These are phyloP conservation scores for Cyanoramphus novaezelandiae DNA, from an alignment of 2,113 vertebrate species.

Conservation along the genomic window DNA sequence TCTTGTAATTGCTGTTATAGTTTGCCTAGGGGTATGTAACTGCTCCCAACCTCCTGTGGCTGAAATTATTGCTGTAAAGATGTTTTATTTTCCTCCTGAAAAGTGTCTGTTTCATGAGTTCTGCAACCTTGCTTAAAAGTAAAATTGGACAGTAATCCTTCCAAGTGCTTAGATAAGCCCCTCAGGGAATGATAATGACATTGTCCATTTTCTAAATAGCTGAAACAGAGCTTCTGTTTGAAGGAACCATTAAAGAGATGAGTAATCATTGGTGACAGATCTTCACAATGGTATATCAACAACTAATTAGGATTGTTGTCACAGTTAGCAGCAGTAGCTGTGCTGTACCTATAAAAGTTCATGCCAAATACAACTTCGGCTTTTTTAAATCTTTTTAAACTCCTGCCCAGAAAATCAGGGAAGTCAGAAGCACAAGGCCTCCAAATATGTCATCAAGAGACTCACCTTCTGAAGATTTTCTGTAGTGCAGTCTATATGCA, in stretches of 20 bases:
- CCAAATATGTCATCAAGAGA: background rate
- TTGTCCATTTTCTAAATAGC: conserved; percentile 54
- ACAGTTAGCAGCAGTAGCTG: background rate
- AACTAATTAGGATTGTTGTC: conserved; percentile 66
- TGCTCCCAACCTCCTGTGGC: background rate
- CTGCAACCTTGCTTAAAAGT: conserved; percentile 39
- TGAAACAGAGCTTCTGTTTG: conserved; percentile 52
- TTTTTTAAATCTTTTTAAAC: background rate
- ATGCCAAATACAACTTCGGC: background rate
- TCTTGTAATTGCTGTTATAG: background rate
- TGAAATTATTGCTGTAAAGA: conserved; percentile 24
- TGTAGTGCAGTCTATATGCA: background rate
- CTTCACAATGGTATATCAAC: conserved; percentile 62
- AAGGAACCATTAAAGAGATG: conserved; percentile 53
- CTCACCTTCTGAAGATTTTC: background rate
- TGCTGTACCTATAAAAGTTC: background rate
- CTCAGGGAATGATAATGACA: conserved; percentile 49
- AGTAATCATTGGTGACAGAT: conserved; percentile 61
- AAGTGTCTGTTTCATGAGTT: conserved; percentile 38
- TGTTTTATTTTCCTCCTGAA: background rate
- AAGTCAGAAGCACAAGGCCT: background rate
- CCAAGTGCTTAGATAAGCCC: conserved; percentile 38
- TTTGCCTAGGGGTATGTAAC: background rate
- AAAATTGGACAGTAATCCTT: conserved; percentile 51
- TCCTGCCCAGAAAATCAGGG: background rate